Evolutionary conservation across 1,140 invertebrate species (phyloP).

Genomic region (Drosophila rhopaloa): DNA sequence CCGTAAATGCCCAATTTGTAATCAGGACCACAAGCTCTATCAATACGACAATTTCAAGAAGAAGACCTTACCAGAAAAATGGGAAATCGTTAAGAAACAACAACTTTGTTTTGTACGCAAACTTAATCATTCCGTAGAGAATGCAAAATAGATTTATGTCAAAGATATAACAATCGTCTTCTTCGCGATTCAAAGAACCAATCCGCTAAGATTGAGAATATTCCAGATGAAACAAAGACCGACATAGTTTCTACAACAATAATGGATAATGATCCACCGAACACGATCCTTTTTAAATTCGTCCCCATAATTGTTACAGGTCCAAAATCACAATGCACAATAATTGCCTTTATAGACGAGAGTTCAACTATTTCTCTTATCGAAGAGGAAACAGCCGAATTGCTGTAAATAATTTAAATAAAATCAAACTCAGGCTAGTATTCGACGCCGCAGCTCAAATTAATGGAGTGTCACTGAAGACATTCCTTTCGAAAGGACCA

Average conservation of each 20-base stretch:
- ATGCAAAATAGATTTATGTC: no score
- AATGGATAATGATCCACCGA: not conserved
- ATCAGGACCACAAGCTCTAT: no score
- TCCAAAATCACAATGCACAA: not conserved
- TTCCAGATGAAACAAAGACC: not conserved
- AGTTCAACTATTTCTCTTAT: not conserved
- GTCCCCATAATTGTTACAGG: not conserved
- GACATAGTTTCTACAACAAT: not conserved
- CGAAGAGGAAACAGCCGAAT: not conserved
- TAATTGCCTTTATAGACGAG: not conserved
- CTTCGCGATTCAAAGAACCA: not conserved
- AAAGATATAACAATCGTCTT: no score
- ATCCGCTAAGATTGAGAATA: not conserved
- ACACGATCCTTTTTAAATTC: not conserved
- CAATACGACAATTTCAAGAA: no score
- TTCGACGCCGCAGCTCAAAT: no score
- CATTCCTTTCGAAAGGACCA: not conserved
- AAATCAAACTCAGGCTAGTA: not conserved
- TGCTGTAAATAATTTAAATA: not conserved
- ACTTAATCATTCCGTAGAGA: not conserved
- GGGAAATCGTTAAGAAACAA: no score
- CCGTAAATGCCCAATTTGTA: no score
- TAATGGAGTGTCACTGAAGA: not conserved
- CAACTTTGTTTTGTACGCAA: not conserved
- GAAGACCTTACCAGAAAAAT: no score